Percentiles rank a stretch among this genome's conserved stretches.
These are phyloP conservation scores for Cyanistes caeruleus DNA, from an alignment of 2,113 vertebrate species.

Conservation along the genomic window DNA sequence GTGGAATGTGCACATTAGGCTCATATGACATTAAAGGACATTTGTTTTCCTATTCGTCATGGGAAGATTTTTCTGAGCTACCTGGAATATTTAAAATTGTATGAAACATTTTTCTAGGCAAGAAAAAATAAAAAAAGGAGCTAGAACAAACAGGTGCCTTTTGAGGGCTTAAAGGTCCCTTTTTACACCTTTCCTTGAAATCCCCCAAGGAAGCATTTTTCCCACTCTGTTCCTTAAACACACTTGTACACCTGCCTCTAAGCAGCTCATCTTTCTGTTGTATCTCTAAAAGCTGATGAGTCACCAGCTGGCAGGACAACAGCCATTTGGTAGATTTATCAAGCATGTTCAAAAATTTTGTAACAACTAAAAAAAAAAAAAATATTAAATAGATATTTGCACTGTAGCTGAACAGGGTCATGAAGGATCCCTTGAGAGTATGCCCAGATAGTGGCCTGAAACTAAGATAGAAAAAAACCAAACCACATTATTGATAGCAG, in stretches of 20 bases:
- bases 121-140: not conserved
- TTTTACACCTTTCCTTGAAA: not conserved
- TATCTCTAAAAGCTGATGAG: conserved; percentile 3
- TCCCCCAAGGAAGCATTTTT: not conserved
- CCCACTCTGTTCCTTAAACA: not conserved
- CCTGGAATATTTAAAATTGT: not conserved
- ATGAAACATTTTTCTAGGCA: not conserved
- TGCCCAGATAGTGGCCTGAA: not conserved
- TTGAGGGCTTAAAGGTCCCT: not conserved
- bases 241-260: not conserved
- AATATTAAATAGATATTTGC: not conserved
- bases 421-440: not conserved
- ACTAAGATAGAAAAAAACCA: not conserved
- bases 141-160: not conserved
- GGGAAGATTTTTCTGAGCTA: not conserved
- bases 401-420: not conserved
- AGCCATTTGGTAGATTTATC: not conserved
- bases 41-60: not conserved
- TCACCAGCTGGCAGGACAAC: not conserved
- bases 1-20: not conserved
- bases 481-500: not conserved
- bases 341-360: not conserved
- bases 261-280: not conserved
- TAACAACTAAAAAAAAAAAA: not conserved
- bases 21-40: not conserved